Base-by-base conservation (phyloP, 2,797 vertebrate genomes). In the Neosalanx taihuensis region DNA sequence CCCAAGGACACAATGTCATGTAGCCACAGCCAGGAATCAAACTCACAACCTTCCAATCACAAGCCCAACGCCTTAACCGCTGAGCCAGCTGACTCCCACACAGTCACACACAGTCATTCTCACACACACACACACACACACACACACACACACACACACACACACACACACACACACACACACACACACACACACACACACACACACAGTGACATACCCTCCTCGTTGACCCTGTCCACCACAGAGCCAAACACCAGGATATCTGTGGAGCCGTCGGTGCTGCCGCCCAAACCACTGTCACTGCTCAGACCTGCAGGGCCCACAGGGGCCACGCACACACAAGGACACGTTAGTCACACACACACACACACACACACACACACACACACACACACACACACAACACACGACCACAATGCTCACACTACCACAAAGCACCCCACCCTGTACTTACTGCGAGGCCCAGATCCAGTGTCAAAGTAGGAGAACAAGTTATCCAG, bases 401-500 rank as follows among this genome's bases (percentile, higher is more conserved):
- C 61, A 30, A 63, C 26, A 65, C 35, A 12, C 33, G 2, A 0
- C 17, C n/a, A 17, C 33, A 35, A 41, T n/a, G n/a, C n/a, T n/a
- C 53, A 60, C 18, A 63, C 49, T 62, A 13, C 2, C n/a, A 30
- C 29, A 29, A 41, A 10, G 10, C 9, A 10, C 20, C 15, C 59
- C 18, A 63, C 26, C 23, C 68, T n/a, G 1, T 41, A 96, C 97
- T 97, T 92, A 99, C 97, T 97, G 86, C 91, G 96, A 67, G 96
- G 95, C 46, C 97, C 96, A 0, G 95, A 92, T 35, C 96, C 96
- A 0, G 94, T 94, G 78, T 99, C 97, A 0, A 99, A 99, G 88
- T 99, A 99, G 67, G 97, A 99, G 89, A 99, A 99, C 7, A 99
- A 94, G 0, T 96, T 96, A 85, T 99, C 97, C 75, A 99, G 92